A percentile compares a stretch with the other conserved stretches of the same genome.
Conservation (phyloP, 2,797 vertebrate species). For the Alcedo atthis region DNA sequence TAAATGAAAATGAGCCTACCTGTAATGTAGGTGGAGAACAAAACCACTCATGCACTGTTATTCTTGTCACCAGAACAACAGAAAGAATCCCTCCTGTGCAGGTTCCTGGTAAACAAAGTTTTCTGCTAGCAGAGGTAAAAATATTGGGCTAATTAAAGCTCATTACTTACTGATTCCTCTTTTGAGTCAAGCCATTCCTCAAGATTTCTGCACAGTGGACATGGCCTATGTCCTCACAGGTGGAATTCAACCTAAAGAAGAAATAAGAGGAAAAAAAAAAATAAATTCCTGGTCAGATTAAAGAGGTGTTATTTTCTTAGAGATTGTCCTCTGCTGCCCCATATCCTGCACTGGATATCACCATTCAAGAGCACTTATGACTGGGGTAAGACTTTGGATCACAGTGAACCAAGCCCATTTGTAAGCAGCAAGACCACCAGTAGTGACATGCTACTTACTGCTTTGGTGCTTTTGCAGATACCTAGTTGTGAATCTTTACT, state of each 20-base stretch:
- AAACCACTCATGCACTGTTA: background rate
- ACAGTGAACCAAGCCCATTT: background rate
- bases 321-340: background rate
- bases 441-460: fast-evolving
- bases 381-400: background rate
- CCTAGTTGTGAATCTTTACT: background rate
- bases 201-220: background rate
- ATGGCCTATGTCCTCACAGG: background rate
- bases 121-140: background rate
- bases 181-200: background rate
- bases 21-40: background rate
- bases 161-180: background rate
- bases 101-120: background rate
- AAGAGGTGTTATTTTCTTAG: background rate
- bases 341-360: background rate
- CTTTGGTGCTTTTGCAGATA: background rate
- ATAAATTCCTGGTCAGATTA: background rate
- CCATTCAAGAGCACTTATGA: background rate
- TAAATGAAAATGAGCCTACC: background rate
- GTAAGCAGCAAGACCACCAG: background rate
- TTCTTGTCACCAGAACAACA: background rate
- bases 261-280: background rate
- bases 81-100: background rate
- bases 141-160: background rate
- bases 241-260: background rate